Base-by-base conservation (phyloP, 2,888 invertebrate species). In the Dromius quadrimaculatus region DNA sequence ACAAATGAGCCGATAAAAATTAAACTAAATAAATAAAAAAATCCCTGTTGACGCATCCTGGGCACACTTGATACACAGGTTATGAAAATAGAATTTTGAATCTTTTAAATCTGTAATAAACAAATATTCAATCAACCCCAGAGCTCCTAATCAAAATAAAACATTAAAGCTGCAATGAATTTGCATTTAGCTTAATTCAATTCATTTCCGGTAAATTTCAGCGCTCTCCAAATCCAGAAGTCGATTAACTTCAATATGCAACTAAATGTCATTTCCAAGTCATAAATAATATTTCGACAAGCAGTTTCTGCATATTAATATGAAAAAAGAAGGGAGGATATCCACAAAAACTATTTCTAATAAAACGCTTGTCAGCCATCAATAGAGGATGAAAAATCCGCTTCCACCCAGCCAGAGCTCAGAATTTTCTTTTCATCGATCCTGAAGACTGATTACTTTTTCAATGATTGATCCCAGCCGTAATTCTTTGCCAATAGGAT, bases 271-370 rank as follows among this genome's bases (percentile, higher is more conserved):
- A 32, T 36, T 19, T 59, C 59, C 19, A 5, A 8, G 11, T 36
- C 36, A 59, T 59, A 36, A 36, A 59, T 59, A 36, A 59, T 59
- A 19, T 59, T 59, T 59, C 36, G 59, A 59, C 59, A 59, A 36
- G 59, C 59, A 20, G 34, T 59, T 59, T 20, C 59, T 59, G 8
- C 36, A 59, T 59, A 59, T 59, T 59, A 59, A 59, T 59, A 59
- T 20, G 1, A 3, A 34, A 20, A 59, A 59, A 59, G 59, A 36
- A 36, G 9, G 9, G 23, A 20, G 36, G 36, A 36, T 36, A 59
- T 59, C 34, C 17, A 59, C 59, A 59, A 59, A 59, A 57, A 59
- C 34, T 59, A 36, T 59, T 59, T 59, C 59, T 59, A 59, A 59
- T 59, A 59, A 59, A 36, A 59, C 59, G 59, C 36, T 59, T 59